phyloP scores from a whole-genome alignment of 2,797 vertebrate genomes.

The Phyllotis vaccarum region DNA sequence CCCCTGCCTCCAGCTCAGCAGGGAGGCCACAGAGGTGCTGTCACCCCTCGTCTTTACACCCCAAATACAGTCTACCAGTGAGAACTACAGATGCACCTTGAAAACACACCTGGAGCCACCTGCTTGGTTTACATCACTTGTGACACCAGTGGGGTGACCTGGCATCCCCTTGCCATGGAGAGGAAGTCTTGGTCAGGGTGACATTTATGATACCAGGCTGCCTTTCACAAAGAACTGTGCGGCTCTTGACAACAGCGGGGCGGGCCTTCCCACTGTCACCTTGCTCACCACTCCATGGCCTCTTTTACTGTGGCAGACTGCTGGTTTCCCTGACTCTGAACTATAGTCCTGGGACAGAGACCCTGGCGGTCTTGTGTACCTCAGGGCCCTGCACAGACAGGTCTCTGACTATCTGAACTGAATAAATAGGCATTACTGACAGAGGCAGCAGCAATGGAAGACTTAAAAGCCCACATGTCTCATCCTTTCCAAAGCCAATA shows the following conservation, averaged over 20 bases:
- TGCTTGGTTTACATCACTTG: background rate
- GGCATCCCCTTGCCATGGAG: background rate
- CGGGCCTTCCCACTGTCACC: accelerated
- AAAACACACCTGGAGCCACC: background rate
- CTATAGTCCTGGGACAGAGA: background rate
- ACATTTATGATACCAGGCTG: background rate
- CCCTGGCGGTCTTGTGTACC: background rate
- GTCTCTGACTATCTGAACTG: background rate
- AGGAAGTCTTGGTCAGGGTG: background rate
- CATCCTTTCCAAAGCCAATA: background rate
- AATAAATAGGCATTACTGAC: background rate
- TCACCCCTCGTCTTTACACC: background rate
- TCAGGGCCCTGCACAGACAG: background rate
- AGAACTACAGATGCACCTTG: background rate
- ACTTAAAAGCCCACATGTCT: background rate
- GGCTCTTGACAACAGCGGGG: background rate
- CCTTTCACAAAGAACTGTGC: background rate
- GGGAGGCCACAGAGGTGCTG: background rate
- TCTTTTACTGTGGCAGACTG: no score
- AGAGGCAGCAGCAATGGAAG: background rate
- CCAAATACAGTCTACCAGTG: background rate
- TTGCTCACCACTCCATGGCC: background rate
- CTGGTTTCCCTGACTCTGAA: background rate
- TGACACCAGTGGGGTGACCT: no score
- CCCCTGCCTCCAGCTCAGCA: background rate